These are phyloP conservation scores for Papilio polyxenes DNA, from an alignment of 1,140 invertebrate species.

Conservation along the genomic window DNA sequence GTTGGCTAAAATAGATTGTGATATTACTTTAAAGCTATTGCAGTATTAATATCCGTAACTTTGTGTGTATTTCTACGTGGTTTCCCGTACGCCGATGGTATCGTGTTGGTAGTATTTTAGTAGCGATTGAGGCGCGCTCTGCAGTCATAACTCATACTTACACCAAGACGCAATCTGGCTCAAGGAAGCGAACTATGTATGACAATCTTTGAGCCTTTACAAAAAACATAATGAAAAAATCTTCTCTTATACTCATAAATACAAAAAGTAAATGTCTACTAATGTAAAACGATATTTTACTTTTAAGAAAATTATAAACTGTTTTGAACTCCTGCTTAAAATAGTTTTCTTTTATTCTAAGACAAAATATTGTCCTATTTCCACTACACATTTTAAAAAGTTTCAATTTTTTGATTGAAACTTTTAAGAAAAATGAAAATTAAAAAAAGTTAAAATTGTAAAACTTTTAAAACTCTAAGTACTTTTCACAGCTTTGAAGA, in stretches of 20 bases:
- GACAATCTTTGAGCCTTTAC: not conserved
- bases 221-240: not conserved
- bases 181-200: conserved; percentile 52
- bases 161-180: conserved; percentile 70
- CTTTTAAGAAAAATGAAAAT: not conserved
- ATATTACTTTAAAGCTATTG: not conserved
- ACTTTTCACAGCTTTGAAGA: not conserved
- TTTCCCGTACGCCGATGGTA: conserved; percentile 57
- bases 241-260: not conserved
- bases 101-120: conserved; percentile 71
- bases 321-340: not conserved
- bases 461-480: not conserved
- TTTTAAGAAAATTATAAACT: not conserved
- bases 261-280: not conserved
- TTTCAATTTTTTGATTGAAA: not conserved
- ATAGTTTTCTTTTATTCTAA: not conserved
- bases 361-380: not conserved
- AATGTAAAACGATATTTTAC: not conserved
- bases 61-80: conserved; percentile 34
- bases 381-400: not conserved
- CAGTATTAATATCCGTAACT: not conserved
- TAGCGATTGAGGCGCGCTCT: conserved; percentile 72
- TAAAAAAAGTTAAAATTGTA: not conserved
- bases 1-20: too few relatives aligned
- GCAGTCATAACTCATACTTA: conserved; percentile 75